Conservation (phyloP, 2,888 invertebrate genomes). For the Ochlodes sylvanus region DNA sequence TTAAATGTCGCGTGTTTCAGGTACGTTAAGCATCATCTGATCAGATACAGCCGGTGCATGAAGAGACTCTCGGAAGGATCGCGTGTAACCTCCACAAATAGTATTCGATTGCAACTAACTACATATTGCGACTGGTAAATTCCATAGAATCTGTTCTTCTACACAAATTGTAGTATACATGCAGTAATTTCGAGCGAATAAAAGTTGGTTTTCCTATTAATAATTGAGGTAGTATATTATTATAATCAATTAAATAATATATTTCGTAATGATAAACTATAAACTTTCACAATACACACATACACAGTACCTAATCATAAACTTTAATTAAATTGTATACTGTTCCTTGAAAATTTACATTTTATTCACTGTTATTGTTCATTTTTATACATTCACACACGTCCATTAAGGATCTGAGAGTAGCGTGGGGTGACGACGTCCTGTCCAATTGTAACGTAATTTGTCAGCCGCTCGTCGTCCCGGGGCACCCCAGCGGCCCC, state of each 20-base stretch:
- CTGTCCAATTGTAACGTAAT: conserved; percentile 65
- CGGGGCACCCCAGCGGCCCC: conserved; percentile 6
- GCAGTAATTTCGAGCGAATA: no score
- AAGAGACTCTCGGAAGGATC: background rate
- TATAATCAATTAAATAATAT: no score
- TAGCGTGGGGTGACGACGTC: conserved; percentile 48
- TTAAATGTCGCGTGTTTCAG: conserved; percentile 16
- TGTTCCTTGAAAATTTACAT: background rate
- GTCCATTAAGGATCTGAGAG: conserved; percentile 27
- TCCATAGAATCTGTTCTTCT: no score
- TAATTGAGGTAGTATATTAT: no score
- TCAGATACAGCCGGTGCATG: background rate
- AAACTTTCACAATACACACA: no score
- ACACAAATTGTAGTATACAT: no score
- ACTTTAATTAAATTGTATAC: no score
- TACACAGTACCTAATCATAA: no score
- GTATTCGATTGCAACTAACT: no score
- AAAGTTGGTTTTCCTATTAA: no score
- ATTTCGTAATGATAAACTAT: no score
- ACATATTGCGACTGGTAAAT: background rate
- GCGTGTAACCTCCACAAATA: background rate
- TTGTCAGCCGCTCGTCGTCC: conserved; percentile 56
- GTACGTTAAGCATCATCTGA: conserved; percentile 8
- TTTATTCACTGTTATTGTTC: background rate
- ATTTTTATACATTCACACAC: conserved; percentile 4